Base-by-base conservation (phyloP, 1,140 invertebrate genomes). In the Hylyphantes graminicola region DNA sequence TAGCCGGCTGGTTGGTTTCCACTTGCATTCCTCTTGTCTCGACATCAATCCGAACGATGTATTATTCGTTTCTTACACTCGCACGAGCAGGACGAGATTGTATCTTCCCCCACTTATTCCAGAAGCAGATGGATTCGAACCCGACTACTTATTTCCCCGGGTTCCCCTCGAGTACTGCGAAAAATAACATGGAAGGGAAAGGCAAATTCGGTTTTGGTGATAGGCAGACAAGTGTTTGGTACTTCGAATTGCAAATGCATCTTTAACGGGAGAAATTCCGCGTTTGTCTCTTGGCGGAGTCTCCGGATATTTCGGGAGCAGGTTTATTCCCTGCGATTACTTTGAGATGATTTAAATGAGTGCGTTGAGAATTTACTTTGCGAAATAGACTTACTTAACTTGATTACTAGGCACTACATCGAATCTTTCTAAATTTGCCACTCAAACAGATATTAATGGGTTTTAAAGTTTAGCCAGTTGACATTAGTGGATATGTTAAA, bases 141-240 rank as follows among this genome's bases (percentile, higher is more conserved):
- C 17, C 63, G 15, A 13, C 50, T 74, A 74, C 70, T 82, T 82
- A 82, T 82, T 82, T 82, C 54, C 70, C 55, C 63, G 59, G 53
- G 50, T 35, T 57, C 74, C 80, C 57, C 61, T 3, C 0, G 70
- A 75, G 53, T 57, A 68, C 17, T 67, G 64, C 67, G 67, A 78
- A 78, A 78, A 78, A 51, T 78, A 78, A 78, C 75, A 15, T 35
- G 67, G 50, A 70, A 21, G 51, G 21, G 12, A 53, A 57, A 54
- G 51, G 59, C 48, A 75, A 64, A 74, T 83, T 75, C 59, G 53
- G 59, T 83, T 83, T 67, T 70, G 72, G 68, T 83, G 80, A 83
- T 83, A 83, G 80, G 80, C 80, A 83, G 80, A 72, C 80, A 83
- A 83, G 80, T 83, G 80, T 83, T 83, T 83, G 68, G 67, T 83